Conservation (phyloP, 2,797 vertebrate species). For the Clangula hyemalis region DNA sequence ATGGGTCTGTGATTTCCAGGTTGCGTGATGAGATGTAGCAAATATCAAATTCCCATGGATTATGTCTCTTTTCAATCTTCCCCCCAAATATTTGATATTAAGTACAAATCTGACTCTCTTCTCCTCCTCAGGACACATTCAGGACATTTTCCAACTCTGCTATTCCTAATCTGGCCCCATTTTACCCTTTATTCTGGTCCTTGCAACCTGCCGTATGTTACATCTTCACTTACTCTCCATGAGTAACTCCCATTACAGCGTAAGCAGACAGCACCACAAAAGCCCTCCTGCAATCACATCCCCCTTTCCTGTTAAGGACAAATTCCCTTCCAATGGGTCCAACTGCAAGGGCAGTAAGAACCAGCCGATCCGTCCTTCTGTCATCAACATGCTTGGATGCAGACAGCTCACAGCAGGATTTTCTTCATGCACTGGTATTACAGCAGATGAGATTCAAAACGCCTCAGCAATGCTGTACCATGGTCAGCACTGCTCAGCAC, state of each 20-base stretch:
- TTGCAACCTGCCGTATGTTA: not conserved
- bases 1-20: not conserved
- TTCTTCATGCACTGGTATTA: not conserved
- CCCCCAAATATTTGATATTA: not conserved
- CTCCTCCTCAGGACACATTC: not conserved
- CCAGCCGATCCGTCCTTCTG: not conserved
- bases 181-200: not conserved
- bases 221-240: not conserved
- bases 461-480: not conserved
- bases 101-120: not conserved
- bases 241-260: not conserved
- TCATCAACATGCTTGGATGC: not conserved
- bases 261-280: not conserved
- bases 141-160: not conserved
- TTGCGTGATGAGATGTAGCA: not conserved
- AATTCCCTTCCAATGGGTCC: not conserved
- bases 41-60: fast-evolving
- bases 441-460: not conserved
- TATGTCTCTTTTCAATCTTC: not conserved
- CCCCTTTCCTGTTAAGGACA: not conserved
- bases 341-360: not conserved
- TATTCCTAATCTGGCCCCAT: not conserved
- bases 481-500: not conserved
- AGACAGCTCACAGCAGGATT: not conserved
- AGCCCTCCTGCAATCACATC: not conserved